A percentile compares a stretch with the other conserved stretches of the same genome.
Conservation (phyloP, 2,113 vertebrate genomes). For the Lonchura striata region DNA sequence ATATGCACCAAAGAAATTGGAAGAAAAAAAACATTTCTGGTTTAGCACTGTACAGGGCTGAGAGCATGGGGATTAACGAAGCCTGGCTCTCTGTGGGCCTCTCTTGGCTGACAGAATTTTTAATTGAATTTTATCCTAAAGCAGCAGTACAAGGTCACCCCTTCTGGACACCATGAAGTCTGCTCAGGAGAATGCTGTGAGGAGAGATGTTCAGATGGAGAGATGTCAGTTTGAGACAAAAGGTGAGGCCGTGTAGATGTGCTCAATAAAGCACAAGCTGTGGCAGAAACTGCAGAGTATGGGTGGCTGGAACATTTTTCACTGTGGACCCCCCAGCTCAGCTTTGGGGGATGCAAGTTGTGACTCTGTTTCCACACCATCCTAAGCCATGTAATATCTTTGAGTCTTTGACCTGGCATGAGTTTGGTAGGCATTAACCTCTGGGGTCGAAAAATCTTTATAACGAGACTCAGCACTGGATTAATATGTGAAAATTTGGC, state of each 20-base stretch:
- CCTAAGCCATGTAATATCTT: background rate
- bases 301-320: background rate
- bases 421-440: background rate
- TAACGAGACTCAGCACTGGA: background rate
- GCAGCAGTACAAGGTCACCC: background rate
- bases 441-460: background rate
- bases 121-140: slow-evolving; percentile 20
- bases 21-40: background rate
- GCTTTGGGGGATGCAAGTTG: rapidly evolving
- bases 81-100: background rate
- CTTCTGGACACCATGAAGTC: background rate
- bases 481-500: background rate
- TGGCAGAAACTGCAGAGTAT: background rate
- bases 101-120: background rate
- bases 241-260: rapidly evolving
- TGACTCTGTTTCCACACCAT: background rate
- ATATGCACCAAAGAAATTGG: background rate
- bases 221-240: background rate
- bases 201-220: background rate
- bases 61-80: background rate
- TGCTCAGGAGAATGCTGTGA: background rate
- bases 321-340: background rate
- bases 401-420: background rate
- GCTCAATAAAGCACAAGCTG: background rate
- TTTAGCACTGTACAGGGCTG: background rate